Conservation (phyloP, 2,888 invertebrate species). For the Drosophila leonis region DNA sequence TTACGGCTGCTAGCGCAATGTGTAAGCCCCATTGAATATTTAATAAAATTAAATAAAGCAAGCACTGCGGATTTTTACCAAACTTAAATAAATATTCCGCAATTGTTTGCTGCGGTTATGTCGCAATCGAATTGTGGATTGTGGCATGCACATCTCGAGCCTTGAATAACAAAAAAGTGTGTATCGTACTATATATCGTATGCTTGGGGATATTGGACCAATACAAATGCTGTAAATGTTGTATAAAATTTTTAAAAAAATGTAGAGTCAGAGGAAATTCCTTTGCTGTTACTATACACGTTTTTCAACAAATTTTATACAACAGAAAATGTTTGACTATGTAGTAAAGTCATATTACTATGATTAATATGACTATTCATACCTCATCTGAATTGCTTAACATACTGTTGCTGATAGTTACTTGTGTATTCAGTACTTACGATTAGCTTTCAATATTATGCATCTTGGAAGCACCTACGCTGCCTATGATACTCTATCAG, state of each 20-base stretch:
- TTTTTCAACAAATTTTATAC: no score
- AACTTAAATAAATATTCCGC: conserved; percentile 65
- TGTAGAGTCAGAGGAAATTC: not conserved
- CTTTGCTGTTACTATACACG: no score
- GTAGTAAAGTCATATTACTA: not conserved
- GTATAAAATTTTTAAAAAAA: no score
- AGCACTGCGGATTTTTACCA: conserved; percentile 28
- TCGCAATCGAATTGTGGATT: conserved; percentile 46
- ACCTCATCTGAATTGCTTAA: not conserved
- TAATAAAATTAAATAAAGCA: conserved; percentile 60
- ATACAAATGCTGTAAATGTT: not conserved
- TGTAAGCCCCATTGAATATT: conserved; percentile 50
- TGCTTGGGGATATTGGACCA: not conserved
- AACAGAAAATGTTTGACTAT: not conserved
- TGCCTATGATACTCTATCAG: not conserved
- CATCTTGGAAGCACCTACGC: not conserved
- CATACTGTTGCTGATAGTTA: not conserved
- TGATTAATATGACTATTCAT: not conserved
- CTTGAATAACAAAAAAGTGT: conserved; percentile 12
- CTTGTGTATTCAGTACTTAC: not conserved
- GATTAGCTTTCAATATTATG: not conserved
- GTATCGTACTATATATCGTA: not conserved
- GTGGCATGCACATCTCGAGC: conserved; percentile 15
- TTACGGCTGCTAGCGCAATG: conserved; percentile 19
- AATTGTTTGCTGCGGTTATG: conserved; percentile 60